Base-by-base conservation (phyloP, 64 coral and sea anemone genomes). In the Orbicella faveolata region DNA sequence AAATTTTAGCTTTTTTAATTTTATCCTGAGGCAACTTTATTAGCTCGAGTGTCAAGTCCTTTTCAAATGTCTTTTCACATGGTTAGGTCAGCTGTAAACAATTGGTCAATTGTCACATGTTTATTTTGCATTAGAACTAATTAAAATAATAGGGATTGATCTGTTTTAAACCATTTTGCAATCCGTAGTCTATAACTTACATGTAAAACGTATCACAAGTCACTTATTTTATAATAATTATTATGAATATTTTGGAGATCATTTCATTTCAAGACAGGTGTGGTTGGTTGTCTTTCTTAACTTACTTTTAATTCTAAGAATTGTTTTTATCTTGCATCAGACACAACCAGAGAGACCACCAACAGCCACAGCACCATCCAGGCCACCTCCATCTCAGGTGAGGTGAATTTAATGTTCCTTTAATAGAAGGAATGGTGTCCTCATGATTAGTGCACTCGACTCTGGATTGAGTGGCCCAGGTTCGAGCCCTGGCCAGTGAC, bases 291-390 rank as follows among this genome's bases (percentile, higher is more conserved):
- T 34, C 9, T 79, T 79, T 30, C 30, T 30, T 30, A 30, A 30
- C 30, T 30, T 30, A 30, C 30, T 30, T 3, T 36, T 12, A 18
- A 21, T 37, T 18, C 53, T 51, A 51, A 79, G 9, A 23, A 5
- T 8, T 86, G 19, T 72, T 84, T 74, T 23, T 4, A 61, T 82
- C 21, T 34, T 13, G n/a, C 75, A 52, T 14, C 39, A 91, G 89
- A 76, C 89, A 64, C 89, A 91, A 74, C 89, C 89, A 62, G 89
- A 91, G 20, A 52, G 54, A 65, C 75, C 89, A 44, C 1, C 80
- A 34, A 23, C 89, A 64, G 11, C 80, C 18, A 23, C 89, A 75
- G 4, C 34, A 8, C 73, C 80, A 16, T 61, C 80, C 64, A 75
- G 65, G 62, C 82, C 33, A 26, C 82, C 80, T 41, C 80, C 80